Conservation (phyloP, 1,140 invertebrate genomes). For the Diorhabda sublineata region DNA sequence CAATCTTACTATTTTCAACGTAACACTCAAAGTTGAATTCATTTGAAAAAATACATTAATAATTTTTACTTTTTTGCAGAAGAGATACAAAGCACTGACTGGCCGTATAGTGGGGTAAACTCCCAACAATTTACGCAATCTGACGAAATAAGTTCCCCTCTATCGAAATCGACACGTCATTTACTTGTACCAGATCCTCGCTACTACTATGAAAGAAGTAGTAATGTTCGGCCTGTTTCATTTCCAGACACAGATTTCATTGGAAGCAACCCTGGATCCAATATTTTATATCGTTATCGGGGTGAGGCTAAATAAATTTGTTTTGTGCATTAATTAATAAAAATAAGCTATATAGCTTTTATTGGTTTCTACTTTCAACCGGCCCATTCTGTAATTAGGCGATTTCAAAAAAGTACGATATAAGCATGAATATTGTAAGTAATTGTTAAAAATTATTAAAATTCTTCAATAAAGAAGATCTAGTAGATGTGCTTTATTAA, state of each 20-base stretch:
- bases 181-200: constrained; percentile 65
- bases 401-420: too few relatives aligned
- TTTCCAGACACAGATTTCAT: constrained; percentile 33
- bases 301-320: constrained; percentile 27
- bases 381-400: too few relatives aligned
- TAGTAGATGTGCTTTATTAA: too few relatives aligned
- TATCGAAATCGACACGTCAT: constrained; percentile 77
- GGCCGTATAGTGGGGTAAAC: constrained; percentile 67
- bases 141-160: constrained; percentile 67
- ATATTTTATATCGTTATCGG: constrained; percentile 33
- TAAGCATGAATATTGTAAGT: too few relatives aligned
- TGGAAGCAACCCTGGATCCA: constrained; percentile 29
- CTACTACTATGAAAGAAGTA: constrained; percentile 59
- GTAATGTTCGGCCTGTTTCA: constrained; percentile 43
- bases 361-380: too few relatives aligned
- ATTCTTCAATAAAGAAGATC: too few relatives aligned
- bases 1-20: too few relatives aligned
- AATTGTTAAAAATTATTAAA: too few relatives aligned
- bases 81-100: constrained; percentile 61
- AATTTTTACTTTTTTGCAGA: constrained; percentile 36
- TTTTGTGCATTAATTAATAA: constrained; percentile 3
- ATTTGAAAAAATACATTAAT: too few relatives aligned
- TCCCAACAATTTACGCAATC: constrained; percentile 76
- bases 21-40: too few relatives aligned
- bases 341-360: too few relatives aligned